These are phyloP conservation scores for Ryuthela nishihirai DNA, from an alignment of 2,888 invertebrate genomes.

Conservation along the genomic window DNA sequence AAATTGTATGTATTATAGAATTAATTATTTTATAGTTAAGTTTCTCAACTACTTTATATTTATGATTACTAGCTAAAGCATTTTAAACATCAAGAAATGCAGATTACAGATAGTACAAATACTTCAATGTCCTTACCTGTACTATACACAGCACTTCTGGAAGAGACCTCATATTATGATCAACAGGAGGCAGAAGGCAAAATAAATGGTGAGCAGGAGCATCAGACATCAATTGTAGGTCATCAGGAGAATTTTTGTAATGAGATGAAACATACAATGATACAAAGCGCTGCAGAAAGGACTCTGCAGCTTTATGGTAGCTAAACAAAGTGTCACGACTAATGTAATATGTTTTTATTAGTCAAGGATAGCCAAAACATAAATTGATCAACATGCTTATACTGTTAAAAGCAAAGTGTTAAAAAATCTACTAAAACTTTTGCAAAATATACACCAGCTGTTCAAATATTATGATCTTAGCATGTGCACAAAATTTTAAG, in stretches of 20 bases:
- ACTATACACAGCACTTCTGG: constrained; percentile 93
- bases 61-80: no score
- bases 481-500: no score
- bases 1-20: no score
- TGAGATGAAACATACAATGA: constrained; percentile 95
- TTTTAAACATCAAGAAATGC: no score
- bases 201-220: constrained; percentile 98
- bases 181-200: constrained; percentile 83
- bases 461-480: no score
- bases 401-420: no score
- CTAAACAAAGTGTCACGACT: constrained; percentile 90
- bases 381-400: no score
- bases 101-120: background rate
- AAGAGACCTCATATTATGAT: constrained; percentile 62
- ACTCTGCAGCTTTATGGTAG: constrained; percentile 77
- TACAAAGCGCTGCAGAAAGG: constrained; percentile 86
- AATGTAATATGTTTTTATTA: constrained; percentile 50
- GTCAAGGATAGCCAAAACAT: no score
- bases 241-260: constrained; percentile 99
- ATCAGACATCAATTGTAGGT: constrained; percentile 96
- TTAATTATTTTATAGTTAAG: no score
- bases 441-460: no score
- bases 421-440: no score
- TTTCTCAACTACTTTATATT: no score
- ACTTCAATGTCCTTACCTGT: constrained; percentile 65